Evolutionary conservation across 2,888 invertebrate genomes (phyloP).

Genomic region (Antheraea yamamai): DNA sequence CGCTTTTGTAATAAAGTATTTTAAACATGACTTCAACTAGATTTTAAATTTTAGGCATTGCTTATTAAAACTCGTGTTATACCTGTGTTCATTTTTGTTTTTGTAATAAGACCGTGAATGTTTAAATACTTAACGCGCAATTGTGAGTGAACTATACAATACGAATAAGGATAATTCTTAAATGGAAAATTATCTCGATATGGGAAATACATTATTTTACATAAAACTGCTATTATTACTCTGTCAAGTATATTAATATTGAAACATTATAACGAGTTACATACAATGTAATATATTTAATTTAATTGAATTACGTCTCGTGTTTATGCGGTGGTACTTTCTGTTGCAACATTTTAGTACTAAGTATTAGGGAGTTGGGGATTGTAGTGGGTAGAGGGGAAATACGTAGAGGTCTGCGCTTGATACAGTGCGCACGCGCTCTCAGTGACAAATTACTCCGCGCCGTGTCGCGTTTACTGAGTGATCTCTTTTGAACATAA

Average conservation of each 20-base stretch:
- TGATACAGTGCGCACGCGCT: slow-evolving; percentile 32
- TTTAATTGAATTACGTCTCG: background rate
- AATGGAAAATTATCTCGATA: background rate
- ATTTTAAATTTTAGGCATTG: too few species aligned
- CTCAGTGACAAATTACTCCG: slow-evolving; percentile 54
- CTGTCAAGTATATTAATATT: background rate
- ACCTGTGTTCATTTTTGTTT: too few species aligned
- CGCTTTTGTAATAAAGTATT: too few species aligned
- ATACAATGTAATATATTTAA: background rate
- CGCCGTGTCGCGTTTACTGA: slow-evolving; percentile 63
- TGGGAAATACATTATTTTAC: slow-evolving; percentile 1
- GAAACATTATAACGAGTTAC: background rate
- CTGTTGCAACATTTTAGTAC: background rate
- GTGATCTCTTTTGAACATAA: slow-evolving; percentile 47
- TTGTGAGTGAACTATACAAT: background rate
- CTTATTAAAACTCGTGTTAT: too few species aligned
- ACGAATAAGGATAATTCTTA: background rate
- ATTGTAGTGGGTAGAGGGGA: slow-evolving; percentile 40
- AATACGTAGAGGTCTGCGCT: slow-evolving; percentile 40
- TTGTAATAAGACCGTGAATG: too few species aligned
- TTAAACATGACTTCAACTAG: too few species aligned
- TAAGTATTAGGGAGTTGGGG: slow-evolving; percentile 24
- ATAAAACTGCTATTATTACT: background rate
- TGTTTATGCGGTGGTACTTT: background rate
- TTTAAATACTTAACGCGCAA: background rate